Base-by-base conservation (phyloP, 53 echinoderm and acorn worm species). In the Glandiceps talaboti region DNA sequence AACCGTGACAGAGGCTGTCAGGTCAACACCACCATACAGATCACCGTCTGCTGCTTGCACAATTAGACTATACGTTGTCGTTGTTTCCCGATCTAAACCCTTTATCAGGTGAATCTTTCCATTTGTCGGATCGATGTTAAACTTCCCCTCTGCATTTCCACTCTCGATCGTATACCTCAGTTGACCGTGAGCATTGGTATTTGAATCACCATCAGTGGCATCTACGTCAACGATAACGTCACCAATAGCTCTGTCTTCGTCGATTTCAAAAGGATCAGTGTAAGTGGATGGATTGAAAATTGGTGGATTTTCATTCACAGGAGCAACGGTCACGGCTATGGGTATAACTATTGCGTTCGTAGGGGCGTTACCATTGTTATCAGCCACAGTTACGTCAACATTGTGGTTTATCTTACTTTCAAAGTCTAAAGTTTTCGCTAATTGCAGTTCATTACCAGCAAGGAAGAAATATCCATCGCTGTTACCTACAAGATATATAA, bases 1-100 rank as follows among this genome's bases (percentile, higher is more conserved):
- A 0, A 88, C 90, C 6, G n/a, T n/a, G n/a, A n/a, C n/a, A n/a
- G n/a, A n/a, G n/a, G n/a, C n/a, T n/a, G 85, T 76, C 14, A 80
- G 79, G 0, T 76, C 77, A n/a, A n/a, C n/a, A 1, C 78, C 79
- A 0, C 82, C 84, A 31, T 30, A 77, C n/a, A n/a, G n/a, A n/a
- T n/a, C n/a, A n/a, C n/a, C n/a, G 75, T 95, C 96, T 1, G 81
- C 79, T 6, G 92, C 96, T 6, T 85, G 74, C 25, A 95, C 87
- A 0, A 81, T 74, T 64, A 95, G 84, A 14, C 78, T 88, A 80
- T 90, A 92, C 25, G 79, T 29, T 28, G 84, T 81, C 31, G 87
- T 84, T 31, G 80, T 81, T 77, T 95, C 96, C 0, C 96, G 80
- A 81, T 95, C 96, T 10, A 95, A 73, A 1, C 33, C 77, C 25